Evolutionary conservation across 2,113 vertebrate genomes (phyloP).

Genomic region (Etheostoma cragini): DNA sequence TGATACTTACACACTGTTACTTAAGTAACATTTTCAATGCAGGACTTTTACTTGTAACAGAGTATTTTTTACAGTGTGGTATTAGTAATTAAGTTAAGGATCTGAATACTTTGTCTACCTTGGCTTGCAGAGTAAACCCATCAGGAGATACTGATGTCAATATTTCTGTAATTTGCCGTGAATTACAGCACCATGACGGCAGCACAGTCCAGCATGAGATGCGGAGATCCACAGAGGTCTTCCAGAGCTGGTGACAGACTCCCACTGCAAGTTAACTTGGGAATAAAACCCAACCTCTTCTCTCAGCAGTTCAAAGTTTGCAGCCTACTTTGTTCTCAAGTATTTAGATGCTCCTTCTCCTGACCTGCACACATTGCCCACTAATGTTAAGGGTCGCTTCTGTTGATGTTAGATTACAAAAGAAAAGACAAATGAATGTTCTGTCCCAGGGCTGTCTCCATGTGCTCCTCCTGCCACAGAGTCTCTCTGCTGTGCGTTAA

Average conservation of each 20-base stretch:
- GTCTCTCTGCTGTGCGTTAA: conserved; percentile 20
- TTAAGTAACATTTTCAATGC: no score
- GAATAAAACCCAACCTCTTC: conserved; percentile 51
- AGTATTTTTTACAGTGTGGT: no score
- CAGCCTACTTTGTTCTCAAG: conserved; percentile 14
- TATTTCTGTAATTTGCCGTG: conserved; percentile 62
- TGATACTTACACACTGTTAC: no score
- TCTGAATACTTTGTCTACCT: no score
- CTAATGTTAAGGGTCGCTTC: neutral
- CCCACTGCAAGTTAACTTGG: conserved; percentile 55
- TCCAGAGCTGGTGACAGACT: conserved; percentile 22
- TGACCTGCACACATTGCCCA: neutral
- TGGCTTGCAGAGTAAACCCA: neutral
- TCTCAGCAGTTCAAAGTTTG: conserved; percentile 43
- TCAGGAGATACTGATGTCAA: conserved; percentile 1
- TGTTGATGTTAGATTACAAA: conserved; percentile 9
- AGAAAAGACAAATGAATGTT: conserved; percentile 31
- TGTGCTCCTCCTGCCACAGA: conserved; percentile 29
- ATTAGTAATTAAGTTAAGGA: no score
- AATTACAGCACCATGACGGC: conserved; percentile 18
- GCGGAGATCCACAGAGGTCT: conserved; percentile 33
- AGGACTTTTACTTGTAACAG: no score
- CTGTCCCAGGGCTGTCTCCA: conserved; percentile 34
- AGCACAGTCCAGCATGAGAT: neutral
- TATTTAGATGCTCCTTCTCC: conserved; percentile 9